A percentile compares a stretch with the other conserved stretches of the same genome.
Conservation (phyloP, 2,797 vertebrate species). For the Tamandua tetradactyla region DNA sequence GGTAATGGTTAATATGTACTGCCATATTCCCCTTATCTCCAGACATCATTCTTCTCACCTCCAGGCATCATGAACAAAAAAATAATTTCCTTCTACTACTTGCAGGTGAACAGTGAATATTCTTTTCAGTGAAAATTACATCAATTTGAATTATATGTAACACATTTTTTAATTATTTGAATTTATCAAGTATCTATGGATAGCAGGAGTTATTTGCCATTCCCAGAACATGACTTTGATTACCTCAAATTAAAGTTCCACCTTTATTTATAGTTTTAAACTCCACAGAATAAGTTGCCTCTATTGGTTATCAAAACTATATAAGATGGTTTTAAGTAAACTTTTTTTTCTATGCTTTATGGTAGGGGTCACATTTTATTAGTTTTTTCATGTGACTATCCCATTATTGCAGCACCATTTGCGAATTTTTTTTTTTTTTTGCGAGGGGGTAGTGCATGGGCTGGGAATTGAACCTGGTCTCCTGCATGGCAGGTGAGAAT, state of each 20-base stretch:
- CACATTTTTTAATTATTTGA: not conserved
- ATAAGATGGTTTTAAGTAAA: not conserved
- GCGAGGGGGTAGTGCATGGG: too few relatives aligned
- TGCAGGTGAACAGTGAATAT: not conserved
- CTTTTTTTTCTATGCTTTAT: too few relatives aligned
- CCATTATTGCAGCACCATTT: too few relatives aligned
- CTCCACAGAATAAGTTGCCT: not conserved
- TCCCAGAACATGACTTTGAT: conserved; percentile 3
- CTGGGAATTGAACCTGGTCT: too few relatives aligned
- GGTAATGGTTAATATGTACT: not conserved
- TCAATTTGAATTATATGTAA: not conserved
- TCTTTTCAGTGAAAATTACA: not conserved
- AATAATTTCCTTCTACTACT: not conserved
- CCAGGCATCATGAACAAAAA: not conserved
- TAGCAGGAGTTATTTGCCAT: conserved; percentile 20
- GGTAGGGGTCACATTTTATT: too few relatives aligned
- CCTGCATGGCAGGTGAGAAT: too few relatives aligned
- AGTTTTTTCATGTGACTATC: too few relatives aligned
- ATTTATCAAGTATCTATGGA: too few relatives aligned
- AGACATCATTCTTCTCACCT: not conserved
- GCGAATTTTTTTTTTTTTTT: too few relatives aligned
- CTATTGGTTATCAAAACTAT: conserved; percentile 19
- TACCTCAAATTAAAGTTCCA: conserved; percentile 1
- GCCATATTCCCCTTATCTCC: not conserved
- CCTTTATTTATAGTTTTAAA: conserved; percentile 52